These are phyloP conservation scores for Drosophila littoralis DNA, from an alignment of 1,140 invertebrate genomes.

Conservation along the genomic window DNA sequence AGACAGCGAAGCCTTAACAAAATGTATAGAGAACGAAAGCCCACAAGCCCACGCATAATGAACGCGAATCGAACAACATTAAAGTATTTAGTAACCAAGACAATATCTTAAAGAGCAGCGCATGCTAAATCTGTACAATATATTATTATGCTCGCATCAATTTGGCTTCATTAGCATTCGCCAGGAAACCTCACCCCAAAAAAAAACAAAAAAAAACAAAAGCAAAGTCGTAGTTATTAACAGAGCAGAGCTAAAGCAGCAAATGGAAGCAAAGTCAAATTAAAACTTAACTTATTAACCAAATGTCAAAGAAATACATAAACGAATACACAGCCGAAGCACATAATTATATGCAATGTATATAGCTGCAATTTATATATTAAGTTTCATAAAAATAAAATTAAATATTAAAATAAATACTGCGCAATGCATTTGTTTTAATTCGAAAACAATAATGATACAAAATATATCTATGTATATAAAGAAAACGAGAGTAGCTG, in stretches of 20 bases:
- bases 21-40: conserved; percentile 30
- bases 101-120: conserved; percentile 27
- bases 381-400: conserved; percentile 52
- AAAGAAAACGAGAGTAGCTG: too few species aligned
- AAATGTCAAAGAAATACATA: conserved; percentile 56
- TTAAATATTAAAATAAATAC: conserved; percentile 30
- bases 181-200: not conserved
- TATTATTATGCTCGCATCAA: not conserved
- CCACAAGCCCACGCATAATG: conserved; percentile 17
- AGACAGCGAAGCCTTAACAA: conserved; percentile 32
- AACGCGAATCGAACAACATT: conserved; percentile 15
- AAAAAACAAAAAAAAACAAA: not conserved
- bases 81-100: conserved; percentile 33
- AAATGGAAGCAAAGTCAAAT: conserved; percentile 56
- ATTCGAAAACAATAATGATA: too few species aligned
- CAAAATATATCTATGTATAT: too few species aligned
- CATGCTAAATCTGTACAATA: conserved; percentile 13
- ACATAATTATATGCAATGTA: conserved; percentile 49
- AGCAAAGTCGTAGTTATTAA: conserved; percentile 31
- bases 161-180: conserved; percentile 14
- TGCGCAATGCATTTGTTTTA: too few species aligned
- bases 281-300: conserved; percentile 70
- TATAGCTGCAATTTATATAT: conserved; percentile 50
- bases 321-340: conserved; percentile 25
- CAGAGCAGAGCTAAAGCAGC: conserved; percentile 1